Evolutionary conservation across 2,888 invertebrate genomes (phyloP).

Genomic region (Oscheius onirici): DNA sequence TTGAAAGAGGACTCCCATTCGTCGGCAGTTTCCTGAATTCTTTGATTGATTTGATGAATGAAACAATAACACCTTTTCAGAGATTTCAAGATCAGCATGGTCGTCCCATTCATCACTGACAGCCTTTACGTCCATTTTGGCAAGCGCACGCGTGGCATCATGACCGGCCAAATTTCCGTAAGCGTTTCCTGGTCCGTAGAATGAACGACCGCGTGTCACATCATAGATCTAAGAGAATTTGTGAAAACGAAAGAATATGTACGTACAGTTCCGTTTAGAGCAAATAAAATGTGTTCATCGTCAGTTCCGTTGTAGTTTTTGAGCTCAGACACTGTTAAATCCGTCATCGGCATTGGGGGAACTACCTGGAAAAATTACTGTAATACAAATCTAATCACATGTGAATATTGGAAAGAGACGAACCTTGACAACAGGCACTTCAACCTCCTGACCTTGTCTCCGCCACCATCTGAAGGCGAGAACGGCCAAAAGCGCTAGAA

Average conservation of each 20-base stretch:
- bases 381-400: background rate
- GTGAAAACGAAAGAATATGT: background rate
- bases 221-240: constrained; percentile 62
- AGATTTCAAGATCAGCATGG: constrained; percentile 45
- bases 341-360: constrained; percentile 57
- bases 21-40: constrained; percentile 47
- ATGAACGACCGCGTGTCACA: constrained; percentile 63
- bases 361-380: background rate
- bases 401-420: too few species aligned
- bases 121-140: constrained; percentile 62
- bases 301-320: constrained; percentile 66
- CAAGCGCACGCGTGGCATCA: constrained; percentile 68
- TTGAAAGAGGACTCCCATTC: constrained; percentile 59
- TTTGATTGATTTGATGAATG: too few species aligned
- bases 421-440: constrained; percentile 36
- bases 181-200: constrained; percentile 67
- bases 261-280: constrained; percentile 61
- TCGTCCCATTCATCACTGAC: constrained; percentile 66
- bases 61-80: constrained; percentile 45
- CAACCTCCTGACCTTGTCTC: constrained; percentile 46
- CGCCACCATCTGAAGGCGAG: constrained; percentile 63
- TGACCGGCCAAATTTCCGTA: constrained; percentile 65
- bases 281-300: constrained; percentile 66
- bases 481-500: constrained; percentile 60
- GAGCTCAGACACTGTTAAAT: constrained; percentile 66